A percentile compares a stretch with the other conserved stretches of the same genome.
These are phyloP conservation scores for Sinosuthora webbiana DNA, from an alignment of 2,113 vertebrate genomes.

Conservation along the genomic window DNA sequence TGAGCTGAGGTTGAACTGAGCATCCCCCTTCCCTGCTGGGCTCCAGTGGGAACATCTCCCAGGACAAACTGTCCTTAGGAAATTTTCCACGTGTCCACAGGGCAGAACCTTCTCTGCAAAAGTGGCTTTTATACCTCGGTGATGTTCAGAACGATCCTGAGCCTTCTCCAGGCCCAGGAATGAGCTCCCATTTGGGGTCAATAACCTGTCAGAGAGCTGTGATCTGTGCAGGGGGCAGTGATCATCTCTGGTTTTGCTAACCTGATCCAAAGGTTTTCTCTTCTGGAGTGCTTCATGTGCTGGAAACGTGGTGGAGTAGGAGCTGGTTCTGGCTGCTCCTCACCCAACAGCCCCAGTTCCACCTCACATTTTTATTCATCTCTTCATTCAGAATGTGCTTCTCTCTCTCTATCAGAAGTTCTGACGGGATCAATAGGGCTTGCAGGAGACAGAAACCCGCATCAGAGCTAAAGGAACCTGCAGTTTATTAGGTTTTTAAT, in stretches of 20 bases:
- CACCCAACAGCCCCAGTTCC: not conserved
- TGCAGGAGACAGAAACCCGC: slow-evolving; percentile 12
- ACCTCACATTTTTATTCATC: not conserved
- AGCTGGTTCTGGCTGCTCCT: not conserved
- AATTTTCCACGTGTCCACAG: not conserved
- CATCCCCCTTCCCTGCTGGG: not conserved
- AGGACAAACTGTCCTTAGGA: not conserved
- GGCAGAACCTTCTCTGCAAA: not conserved
- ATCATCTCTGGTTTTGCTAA: not conserved
- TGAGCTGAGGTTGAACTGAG: not conserved
- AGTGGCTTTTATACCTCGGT: not conserved
- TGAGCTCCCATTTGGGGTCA: not conserved
- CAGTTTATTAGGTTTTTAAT: slow-evolving; percentile 79
- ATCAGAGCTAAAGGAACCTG: slow-evolving; percentile 25
- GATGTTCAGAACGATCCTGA: not conserved
- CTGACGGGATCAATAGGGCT: not conserved
- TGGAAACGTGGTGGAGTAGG: not conserved
- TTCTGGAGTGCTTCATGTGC: not conserved
- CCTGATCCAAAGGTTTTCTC: not conserved
- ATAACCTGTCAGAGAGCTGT: not conserved
- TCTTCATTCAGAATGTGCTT: not conserved
- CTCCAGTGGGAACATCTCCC: not conserved
- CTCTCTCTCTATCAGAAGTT: not conserved
- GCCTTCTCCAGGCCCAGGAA: not conserved
- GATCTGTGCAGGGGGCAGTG: fast-evolving